Percentiles rank a stretch among this genome's conserved stretches.
Conservation (phyloP, 1,140 invertebrate genomes). For the Lamellibrachia luymesi region DNA sequence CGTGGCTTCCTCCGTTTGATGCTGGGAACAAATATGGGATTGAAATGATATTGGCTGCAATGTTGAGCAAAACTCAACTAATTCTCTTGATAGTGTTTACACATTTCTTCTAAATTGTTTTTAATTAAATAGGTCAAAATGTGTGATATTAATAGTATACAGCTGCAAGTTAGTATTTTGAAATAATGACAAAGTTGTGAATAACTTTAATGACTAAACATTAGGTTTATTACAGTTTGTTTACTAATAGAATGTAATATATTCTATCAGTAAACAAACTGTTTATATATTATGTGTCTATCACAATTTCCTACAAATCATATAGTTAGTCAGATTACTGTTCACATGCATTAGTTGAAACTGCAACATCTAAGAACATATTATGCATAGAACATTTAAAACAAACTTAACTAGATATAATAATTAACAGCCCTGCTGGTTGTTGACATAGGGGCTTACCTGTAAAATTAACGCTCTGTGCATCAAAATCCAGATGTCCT, state of each 20-base stretch:
- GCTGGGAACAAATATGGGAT: not conserved
- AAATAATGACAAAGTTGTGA: no score
- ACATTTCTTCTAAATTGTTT: no score
- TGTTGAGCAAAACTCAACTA: not conserved
- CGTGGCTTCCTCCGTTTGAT: constrained; percentile 36
- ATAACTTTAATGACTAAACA: not conserved
- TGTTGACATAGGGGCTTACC: not conserved
- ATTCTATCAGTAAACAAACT: not conserved
- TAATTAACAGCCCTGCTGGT: not conserved
- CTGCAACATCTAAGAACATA: not conserved
- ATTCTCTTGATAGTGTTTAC: not conserved
- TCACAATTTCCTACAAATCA: not conserved
- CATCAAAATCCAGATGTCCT: not conserved
- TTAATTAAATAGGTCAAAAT: no score
- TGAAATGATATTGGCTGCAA: not conserved
- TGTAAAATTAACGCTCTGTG: not conserved
- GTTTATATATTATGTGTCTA: not conserved
- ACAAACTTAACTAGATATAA: not conserved
- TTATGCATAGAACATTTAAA: not conserved
- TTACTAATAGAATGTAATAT: no score
- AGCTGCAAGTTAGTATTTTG: no score
- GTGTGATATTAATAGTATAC: no score
- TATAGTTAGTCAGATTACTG: not conserved
- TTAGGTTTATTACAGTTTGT: no score
- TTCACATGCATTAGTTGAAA: not conserved